A percentile compares a stretch with the other conserved stretches of the same genome.
Evolutionary conservation across 2,797 vertebrate genomes (phyloP).

Genomic region (Esox lucius): DNA sequence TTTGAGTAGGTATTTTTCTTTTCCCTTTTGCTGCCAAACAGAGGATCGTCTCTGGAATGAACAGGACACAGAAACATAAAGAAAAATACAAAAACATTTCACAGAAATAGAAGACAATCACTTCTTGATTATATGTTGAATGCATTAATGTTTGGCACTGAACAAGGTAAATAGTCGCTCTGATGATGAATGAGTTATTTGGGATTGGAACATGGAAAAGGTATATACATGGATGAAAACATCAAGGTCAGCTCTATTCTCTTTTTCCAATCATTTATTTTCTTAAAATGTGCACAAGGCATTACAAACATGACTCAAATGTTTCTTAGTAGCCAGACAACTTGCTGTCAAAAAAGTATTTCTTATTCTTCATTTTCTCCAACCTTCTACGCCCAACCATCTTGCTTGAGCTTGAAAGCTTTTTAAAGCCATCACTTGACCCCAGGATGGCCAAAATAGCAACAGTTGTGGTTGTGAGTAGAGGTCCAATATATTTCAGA

Average conservation of each 20-base stretch:
- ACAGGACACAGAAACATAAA: conserved; percentile 26
- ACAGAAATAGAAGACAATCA: not conserved
- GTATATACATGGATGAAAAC: not conserved
- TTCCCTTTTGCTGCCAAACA: conserved; percentile 18
- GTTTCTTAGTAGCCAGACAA: not conserved
- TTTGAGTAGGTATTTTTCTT: conserved; percentile 22
- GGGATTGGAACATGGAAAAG: not conserved
- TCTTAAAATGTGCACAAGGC: not conserved
- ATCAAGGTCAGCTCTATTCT: not conserved
- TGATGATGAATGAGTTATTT: not conserved
- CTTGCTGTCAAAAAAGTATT: not conserved
- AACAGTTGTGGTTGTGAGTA: conserved; percentile 61
- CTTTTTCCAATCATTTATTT: not conserved
- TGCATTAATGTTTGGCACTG: not conserved
- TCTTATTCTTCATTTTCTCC: not conserved
- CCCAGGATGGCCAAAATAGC: conserved; percentile 45
- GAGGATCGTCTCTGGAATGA: conserved; percentile 35
- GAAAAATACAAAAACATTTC: conserved; percentile 13
- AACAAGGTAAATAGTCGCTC: not conserved
- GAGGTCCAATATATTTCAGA: conserved; percentile 30
- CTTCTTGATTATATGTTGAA: not conserved
- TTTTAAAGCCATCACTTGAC: conserved; percentile 71
- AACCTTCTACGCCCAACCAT: conserved; percentile 38
- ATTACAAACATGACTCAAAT: not conserved
- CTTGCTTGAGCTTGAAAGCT: conserved; percentile 51